Evolutionary conservation across 2,888 invertebrate species (phyloP).

Genomic region (Dolomedes plantarius): DNA sequence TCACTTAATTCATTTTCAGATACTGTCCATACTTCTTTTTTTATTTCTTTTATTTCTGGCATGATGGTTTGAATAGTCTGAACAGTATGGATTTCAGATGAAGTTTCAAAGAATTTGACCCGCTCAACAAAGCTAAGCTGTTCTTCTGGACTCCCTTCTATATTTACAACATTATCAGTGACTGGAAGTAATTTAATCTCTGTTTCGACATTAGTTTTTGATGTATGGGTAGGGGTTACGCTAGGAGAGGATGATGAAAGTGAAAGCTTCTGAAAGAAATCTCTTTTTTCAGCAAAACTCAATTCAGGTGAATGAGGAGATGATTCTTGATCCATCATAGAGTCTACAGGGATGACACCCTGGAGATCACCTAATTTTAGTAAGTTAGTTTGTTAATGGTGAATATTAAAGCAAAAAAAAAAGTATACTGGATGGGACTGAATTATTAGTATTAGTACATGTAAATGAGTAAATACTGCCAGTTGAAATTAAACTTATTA

Average conservation of each 20-base stretch:
- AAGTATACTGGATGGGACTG: no score
- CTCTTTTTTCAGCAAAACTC: conserved; percentile 68
- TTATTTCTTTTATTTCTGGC: conserved; percentile 61
- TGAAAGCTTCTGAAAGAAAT: conserved; percentile 69
- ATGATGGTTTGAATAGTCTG: not conserved
- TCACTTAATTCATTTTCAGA: conserved; percentile 10
- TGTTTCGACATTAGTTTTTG: conserved; percentile 20
- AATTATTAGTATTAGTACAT: no score
- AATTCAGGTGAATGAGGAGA: conserved; percentile 55
- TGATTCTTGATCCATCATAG: conserved; percentile 13
- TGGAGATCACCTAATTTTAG: conserved; percentile 54
- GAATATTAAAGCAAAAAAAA: conserved; percentile 20
- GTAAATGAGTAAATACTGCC: no score
- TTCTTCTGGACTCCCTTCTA: conserved; percentile 46
- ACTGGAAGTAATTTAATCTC: not conserved
- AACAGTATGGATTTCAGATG: conserved; percentile 7
- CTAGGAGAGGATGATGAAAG: conserved; percentile 39
- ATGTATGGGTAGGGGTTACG: conserved; percentile 41
- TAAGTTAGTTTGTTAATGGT: conserved; percentile 15
- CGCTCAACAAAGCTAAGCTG: conserved; percentile 64
- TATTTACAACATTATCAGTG: not conserved
- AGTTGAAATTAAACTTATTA: no score
- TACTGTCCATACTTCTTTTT: conserved; percentile 60
- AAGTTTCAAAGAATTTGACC: conserved; percentile 61
- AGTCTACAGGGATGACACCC: conserved; percentile 10